Base-by-base conservation (phyloP, 2,888 invertebrate genomes). In the Celastrina argiolus region DNA sequence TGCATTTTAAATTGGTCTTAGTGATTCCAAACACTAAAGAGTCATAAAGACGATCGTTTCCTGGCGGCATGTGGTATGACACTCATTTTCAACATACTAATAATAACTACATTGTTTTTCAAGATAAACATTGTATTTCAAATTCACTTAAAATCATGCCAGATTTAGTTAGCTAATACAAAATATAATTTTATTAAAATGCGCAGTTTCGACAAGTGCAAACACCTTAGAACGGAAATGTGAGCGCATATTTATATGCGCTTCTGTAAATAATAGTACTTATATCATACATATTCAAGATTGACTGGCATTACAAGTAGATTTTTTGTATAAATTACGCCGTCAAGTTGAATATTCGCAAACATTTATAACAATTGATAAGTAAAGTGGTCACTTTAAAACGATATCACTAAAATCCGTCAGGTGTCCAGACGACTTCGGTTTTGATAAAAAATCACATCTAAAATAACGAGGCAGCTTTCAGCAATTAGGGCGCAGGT, bases 1-100 rank as follows among this genome's bases (percentile, higher is more conserved):
- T 78, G 84, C 77, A 85, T 85, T 51, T 51, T 51, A 51, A 51
- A 22, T 51, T 22, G 22, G 1, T 22, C 77, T 74, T 75, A 81
- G 72, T 67, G 66, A 70, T 67, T 70, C 69, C 70, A 74, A 76
- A 75, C 68, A 70, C 72, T 70, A 72, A 76, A 71, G 70, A 76
- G 75, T 74, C 76, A 75, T 72, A 70, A 79, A 83, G 77, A 77
- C 73, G 72, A 76, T 75, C 74, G 77, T 81, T 84, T 82, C 81
- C 82, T 83, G 80, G 75, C 78, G 70, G 68, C 71, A 70, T 79
- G 80, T 81, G 74, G 74, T 75, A 79, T 81, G 77, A 71, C 80
- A 81, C 2, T 36, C 8, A 36, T 36, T 7, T 8, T 8, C 36
- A 36, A 36, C 36, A 12, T 8, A 36, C 7, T 31, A 31, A 31